These are phyloP conservation scores for Synergus gifuensis DNA, from an alignment of 2,888 invertebrate genomes.

Conservation along the genomic window DNA sequence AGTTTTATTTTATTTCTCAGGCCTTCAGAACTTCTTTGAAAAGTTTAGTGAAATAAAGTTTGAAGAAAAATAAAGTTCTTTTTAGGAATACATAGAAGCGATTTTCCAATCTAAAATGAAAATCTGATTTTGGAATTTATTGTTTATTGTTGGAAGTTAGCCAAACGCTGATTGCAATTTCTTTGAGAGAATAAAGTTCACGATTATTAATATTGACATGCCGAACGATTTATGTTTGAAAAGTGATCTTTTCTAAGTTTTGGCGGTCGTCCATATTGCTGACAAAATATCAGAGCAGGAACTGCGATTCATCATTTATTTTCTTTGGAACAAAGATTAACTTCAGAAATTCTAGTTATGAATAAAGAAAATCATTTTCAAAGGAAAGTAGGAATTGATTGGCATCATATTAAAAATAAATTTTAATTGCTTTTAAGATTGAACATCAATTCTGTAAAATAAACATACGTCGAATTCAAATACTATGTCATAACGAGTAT, in stretches of 20 bases:
- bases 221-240: constrained; percentile 13
- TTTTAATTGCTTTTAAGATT: neutral
- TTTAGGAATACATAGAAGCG: neutral
- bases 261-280: neutral
- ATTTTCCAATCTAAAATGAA: neutral
- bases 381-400: neutral
- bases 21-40: neutral
- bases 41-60: neutral
- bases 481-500: neutral
- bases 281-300: no score
- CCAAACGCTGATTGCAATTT: constrained; percentile 18
- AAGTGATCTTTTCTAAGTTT: neutral
- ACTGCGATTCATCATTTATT: no score
- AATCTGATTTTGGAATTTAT: neutral
- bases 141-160: neutral
- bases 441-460: neutral
- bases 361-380: neutral
- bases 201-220: constrained; percentile 7
- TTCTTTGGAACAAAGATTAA: neutral
- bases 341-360: no score
- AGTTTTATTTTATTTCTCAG: neutral
- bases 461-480: constrained; percentile 20
- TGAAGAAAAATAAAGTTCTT: neutral
- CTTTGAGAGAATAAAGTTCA: neutral
- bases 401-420: no score